Conservation (phyloP, 2,113 vertebrate species). For the Syngnathus typhle region DNA sequence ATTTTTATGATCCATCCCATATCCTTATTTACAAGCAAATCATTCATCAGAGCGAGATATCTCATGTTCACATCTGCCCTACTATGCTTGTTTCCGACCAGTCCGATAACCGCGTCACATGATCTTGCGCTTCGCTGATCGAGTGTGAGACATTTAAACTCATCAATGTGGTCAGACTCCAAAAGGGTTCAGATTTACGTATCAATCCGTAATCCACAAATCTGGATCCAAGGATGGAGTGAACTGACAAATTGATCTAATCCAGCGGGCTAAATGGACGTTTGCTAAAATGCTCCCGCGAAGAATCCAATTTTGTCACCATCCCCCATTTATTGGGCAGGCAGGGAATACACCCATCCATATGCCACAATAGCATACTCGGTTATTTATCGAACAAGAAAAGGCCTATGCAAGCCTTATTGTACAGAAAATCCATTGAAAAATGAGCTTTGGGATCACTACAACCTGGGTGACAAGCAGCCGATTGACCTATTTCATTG, state of each 20-base stretch:
- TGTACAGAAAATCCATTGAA: neutral
- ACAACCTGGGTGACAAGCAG: neutral
- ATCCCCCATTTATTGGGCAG: conserved; percentile 9
- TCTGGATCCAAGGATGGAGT: neutral
- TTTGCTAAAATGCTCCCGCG: conserved; percentile 6
- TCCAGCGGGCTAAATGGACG: neutral
- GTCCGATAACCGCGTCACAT: neutral
- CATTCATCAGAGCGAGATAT: neutral
- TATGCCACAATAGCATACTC: neutral
- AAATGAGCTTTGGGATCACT: neutral
- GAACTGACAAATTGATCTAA: neutral
- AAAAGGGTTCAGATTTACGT: neutral
- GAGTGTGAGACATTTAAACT: neutral
- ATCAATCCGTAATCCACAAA: neutral
- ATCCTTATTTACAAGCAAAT: neutral
- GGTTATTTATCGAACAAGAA: neutral
- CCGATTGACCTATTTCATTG: conserved; percentile 12
- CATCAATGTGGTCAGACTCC: neutral
- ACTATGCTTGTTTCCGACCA: neutral
- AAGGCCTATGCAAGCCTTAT: neutral
- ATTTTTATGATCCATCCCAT: neutral
- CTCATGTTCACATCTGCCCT: neutral
- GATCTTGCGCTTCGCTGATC: neutral
- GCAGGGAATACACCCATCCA: neutral
- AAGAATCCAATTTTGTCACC: conserved; percentile 36